These are phyloP conservation scores for Cheilosia urbana DNA, from an alignment of 2,888 invertebrate genomes.

Conservation along the genomic window DNA sequence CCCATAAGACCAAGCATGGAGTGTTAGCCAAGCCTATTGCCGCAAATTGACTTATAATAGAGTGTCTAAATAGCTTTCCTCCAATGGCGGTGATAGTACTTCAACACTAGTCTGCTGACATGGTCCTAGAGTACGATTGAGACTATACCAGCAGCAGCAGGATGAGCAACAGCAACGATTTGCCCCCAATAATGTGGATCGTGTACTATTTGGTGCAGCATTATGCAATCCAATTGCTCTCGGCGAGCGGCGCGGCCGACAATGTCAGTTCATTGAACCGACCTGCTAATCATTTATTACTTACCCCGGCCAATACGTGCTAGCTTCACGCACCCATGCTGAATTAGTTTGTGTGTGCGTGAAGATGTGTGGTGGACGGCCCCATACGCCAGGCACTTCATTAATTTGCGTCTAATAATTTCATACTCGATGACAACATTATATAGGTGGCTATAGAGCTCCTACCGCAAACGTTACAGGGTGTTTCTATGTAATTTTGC, in stretches of 20 bases:
- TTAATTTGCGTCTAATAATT: conserved; percentile 69
- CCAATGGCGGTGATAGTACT: conserved; percentile 21
- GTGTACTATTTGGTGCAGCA: conserved; percentile 29
- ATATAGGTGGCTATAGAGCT: conserved; percentile 36
- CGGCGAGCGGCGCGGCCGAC: neutral
- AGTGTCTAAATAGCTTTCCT: conserved; percentile 17
- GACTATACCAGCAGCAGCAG: conserved; percentile 21
- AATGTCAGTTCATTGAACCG: conserved; percentile 69
- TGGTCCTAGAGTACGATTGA: conserved; percentile 46
- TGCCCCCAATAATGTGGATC: conserved; percentile 60
- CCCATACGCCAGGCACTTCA: conserved; percentile 56
- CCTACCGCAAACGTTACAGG: conserved; percentile 38
- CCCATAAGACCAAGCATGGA: conserved; percentile 58
- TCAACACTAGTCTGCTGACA: conserved; percentile 40
- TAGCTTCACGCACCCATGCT: conserved; percentile 43
- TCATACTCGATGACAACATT: conserved; percentile 63
- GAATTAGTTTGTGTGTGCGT: conserved; percentile 4
- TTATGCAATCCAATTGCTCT: conserved; percentile 64
- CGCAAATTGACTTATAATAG: conserved; percentile 65
- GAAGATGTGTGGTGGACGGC: neutral
- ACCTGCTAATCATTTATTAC: conserved; percentile 64
- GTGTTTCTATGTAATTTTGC: conserved; percentile 7
- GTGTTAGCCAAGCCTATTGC: conserved; percentile 65
- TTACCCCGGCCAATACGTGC: conserved; percentile 53
- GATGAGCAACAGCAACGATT: conserved; percentile 18